These are phyloP conservation scores for Elanus axillaris DNA, from an alignment of 2,113 vertebrate species.

Conservation along the genomic window DNA sequence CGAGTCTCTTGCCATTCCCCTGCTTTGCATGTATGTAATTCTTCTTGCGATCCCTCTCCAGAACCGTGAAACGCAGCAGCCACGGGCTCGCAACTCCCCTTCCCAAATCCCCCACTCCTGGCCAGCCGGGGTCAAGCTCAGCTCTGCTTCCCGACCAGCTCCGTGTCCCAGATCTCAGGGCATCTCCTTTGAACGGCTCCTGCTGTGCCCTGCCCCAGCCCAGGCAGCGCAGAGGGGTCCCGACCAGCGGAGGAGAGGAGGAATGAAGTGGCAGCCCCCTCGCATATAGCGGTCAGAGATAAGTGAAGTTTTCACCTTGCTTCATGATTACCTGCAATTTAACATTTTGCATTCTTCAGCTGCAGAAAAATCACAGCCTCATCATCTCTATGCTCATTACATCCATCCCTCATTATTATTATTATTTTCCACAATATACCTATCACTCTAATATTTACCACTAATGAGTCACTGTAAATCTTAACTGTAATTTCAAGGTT, in stretches of 20 bases:
- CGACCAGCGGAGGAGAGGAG: not conserved
- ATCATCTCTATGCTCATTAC: not conserved
- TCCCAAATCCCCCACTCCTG: not conserved
- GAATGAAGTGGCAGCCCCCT: not conserved
- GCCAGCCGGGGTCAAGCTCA: not conserved
- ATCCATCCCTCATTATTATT: not conserved
- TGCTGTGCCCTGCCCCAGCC: not conserved
- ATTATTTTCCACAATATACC: not conserved
- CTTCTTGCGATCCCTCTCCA: not conserved
- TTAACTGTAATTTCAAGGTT: not conserved
- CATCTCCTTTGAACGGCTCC: not conserved
- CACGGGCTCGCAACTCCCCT: not conserved
- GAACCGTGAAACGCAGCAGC: not conserved
- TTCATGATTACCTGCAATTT: rapidly evolving
- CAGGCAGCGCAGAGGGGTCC: rapidly evolving
- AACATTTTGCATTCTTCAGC: not conserved
- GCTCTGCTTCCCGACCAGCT: not conserved
- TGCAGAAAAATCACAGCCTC: not conserved
- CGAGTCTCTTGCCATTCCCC: not conserved
- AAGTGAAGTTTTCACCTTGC: not conserved
- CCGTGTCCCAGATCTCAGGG: not conserved
- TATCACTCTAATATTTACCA: not conserved
- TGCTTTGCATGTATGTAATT: not conserved
- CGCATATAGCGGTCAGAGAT: not conserved
- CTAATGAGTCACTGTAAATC: not conserved